A percentile compares a stretch with the other conserved stretches of the same genome.
phyloP scores from a whole-genome alignment of 1,140 invertebrate genomes.

The Lepidurus apus region DNA sequence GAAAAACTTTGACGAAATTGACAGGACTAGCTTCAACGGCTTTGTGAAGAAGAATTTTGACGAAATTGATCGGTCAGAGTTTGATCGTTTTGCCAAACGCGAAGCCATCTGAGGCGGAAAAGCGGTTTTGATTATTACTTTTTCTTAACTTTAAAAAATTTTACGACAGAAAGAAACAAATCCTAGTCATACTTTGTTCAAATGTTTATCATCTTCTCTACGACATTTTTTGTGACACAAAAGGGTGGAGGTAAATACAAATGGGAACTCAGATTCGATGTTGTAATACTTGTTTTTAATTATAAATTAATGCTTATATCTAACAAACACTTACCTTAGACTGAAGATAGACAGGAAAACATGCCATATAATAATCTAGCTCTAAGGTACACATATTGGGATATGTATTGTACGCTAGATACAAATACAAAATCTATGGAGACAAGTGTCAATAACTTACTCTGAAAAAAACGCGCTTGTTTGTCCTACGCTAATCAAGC shows the following conservation, averaged over 20 bases:
- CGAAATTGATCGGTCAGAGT: slow-evolving; percentile 51
- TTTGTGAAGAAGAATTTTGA: slow-evolving; percentile 59
- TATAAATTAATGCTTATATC: too few species aligned
- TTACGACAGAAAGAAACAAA: neutral
- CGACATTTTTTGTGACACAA: neutral
- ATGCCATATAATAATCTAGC: too few species aligned
- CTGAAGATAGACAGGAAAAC: too few species aligned
- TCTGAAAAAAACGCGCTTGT: too few species aligned
- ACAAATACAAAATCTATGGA: too few species aligned
- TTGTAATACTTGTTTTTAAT: neutral
- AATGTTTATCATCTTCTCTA: neutral
- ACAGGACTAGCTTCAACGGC: slow-evolving; percentile 54
- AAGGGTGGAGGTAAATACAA: slow-evolving; percentile 2
- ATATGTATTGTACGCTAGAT: too few species aligned
- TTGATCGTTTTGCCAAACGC: slow-evolving; percentile 48
- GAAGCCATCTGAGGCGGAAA: slow-evolving; percentile 29
- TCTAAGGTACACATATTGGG: too few species aligned
- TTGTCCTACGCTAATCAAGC: neutral
- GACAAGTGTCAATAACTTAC: too few species aligned
- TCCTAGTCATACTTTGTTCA: neutral
- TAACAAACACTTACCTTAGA: too few species aligned
- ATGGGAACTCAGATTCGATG: neutral
- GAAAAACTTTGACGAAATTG: slow-evolving; percentile 58
- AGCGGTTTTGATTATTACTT: neutral
- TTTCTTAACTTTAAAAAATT: neutral